These are phyloP conservation scores for Eurytoma californica DNA, from an alignment of 2,888 invertebrate species.

Conservation along the genomic window DNA sequence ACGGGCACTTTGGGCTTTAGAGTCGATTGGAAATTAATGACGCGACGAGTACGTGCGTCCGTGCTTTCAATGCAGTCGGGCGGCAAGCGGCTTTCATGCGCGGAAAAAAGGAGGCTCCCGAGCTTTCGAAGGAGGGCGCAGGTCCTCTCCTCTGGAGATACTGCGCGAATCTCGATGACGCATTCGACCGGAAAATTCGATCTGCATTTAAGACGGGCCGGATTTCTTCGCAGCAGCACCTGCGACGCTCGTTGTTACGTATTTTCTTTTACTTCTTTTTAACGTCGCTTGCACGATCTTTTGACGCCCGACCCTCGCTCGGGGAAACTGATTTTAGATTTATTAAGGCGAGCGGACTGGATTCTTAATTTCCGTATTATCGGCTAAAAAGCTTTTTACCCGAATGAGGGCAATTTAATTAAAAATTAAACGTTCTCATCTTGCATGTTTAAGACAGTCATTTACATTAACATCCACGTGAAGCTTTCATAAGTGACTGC, in stretches of 20 bases:
- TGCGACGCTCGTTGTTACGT: conserved; percentile 34
- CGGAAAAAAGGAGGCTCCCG: conserved; percentile 5
- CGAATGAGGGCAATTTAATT: too few relatives aligned
- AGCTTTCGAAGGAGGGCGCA: background rate
- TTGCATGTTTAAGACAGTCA: too few relatives aligned
- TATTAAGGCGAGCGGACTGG: too few relatives aligned
- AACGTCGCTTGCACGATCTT: too few relatives aligned
- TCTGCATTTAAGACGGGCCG: conserved; percentile 40
- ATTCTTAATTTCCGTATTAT: background rate
- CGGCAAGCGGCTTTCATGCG: conserved; percentile 3
- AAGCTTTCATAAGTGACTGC: too few relatives aligned
- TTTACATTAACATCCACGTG: too few relatives aligned
- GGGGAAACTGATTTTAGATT: too few relatives aligned
- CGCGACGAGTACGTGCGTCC: conserved; percentile 54
- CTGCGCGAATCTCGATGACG: conserved; percentile 25
- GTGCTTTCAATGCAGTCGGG: conserved; percentile 23
- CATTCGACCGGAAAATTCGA: conserved; percentile 43
- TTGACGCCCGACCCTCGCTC: too few relatives aligned
- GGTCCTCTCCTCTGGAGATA: background rate
- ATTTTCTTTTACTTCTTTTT: conserved; percentile 10
- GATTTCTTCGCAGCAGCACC: conserved; percentile 7
- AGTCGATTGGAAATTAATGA: conserved; percentile 56
- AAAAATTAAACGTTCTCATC: too few relatives aligned
- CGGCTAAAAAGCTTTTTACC: background rate
- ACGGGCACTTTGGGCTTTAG: conserved; percentile 34